Conservation (phyloP, 2,113 vertebrate species). For the Bagarius yarrelli region DNA sequence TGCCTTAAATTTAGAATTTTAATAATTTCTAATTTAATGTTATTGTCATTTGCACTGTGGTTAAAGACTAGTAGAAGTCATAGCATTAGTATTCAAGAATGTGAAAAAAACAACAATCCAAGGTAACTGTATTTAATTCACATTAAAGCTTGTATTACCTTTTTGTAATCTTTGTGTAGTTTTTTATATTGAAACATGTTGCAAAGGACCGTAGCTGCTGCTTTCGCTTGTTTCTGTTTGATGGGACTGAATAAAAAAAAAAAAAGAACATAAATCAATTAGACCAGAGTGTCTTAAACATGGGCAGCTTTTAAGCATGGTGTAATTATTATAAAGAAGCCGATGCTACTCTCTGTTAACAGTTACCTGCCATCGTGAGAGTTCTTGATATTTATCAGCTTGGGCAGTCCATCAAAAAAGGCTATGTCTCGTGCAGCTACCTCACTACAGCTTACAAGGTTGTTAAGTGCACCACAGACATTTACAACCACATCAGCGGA, state of each 20-base stretch:
- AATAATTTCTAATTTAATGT: background rate
- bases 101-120: background rate
- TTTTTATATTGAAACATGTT: conserved; percentile 96
- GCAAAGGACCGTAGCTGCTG: conserved; percentile 82
- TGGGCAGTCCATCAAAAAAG: conserved; percentile 77
- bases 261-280: background rate
- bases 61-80: background rate
- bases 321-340: background rate
- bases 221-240: conserved; percentile 77
- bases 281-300: background rate
- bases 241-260: conserved; percentile 61
- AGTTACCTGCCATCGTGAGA: conserved; percentile 71
- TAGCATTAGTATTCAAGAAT: background rate
- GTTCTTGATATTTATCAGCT: conserved; percentile 79
- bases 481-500: conserved; percentile 74
- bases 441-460: conserved; percentile 77
- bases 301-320: background rate
- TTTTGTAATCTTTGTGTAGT: conserved; percentile 82
- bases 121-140: conserved; percentile 35
- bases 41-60: background rate
- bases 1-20: background rate
- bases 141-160: conserved; percentile 60
- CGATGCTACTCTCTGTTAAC: background rate
- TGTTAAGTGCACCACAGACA: conserved; percentile 80
- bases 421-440: conserved; percentile 76